A percentile compares a stretch with the other conserved stretches of the same genome.
phyloP scores from a whole-genome alignment of 2,797 vertebrate species.

The Florisuga fusca region DNA sequence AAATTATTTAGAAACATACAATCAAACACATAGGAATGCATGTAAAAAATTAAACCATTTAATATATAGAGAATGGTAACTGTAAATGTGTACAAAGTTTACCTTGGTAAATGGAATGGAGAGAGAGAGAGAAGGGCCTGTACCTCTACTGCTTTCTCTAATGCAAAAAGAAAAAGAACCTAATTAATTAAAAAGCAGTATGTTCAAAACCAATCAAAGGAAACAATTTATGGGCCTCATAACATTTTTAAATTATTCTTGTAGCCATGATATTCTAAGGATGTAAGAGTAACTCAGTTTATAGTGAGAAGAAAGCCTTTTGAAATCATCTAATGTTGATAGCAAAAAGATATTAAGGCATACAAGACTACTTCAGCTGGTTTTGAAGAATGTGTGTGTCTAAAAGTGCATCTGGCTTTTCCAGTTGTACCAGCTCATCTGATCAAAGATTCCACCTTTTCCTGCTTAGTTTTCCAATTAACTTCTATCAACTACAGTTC shows the following conservation, averaged over 20 bases:
- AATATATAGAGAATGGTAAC: neutral
- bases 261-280: neutral
- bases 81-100: neutral
- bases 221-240: neutral
- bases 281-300: neutral
- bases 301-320: neutral
- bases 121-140: neutral
- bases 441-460: slow-evolving; percentile 37
- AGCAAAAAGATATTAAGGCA: neutral
- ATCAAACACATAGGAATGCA: neutral
- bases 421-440: slow-evolving; percentile 25
- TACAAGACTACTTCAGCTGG: neutral
- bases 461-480: slow-evolving; percentile 29
- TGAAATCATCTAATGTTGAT: neutral
- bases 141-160: neutral
- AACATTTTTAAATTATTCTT: neutral
- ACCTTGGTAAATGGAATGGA: neutral
- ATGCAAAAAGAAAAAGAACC: neutral
- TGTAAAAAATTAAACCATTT: neutral
- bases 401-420: slow-evolving; percentile 18
- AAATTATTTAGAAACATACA: neutral
- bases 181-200: neutral
- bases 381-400: neutral
- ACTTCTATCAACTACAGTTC: neutral
- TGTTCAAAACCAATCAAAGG: neutral